phyloP scores from a whole-genome alignment of 2,888 invertebrate genomes.

The Oxycera nigricornis region DNA sequence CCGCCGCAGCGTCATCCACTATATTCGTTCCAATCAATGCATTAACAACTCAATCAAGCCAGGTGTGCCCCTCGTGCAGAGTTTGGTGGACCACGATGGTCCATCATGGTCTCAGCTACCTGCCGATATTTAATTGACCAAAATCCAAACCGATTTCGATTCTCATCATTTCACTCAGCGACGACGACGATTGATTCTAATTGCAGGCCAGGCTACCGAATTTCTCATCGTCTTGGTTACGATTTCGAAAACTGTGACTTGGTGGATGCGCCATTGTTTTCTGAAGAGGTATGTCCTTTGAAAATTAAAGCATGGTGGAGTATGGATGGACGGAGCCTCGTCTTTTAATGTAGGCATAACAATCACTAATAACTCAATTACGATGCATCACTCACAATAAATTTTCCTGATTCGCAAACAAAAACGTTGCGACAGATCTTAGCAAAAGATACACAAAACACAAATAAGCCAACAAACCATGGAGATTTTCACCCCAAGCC shows the following conservation, averaged over 20 bases:
- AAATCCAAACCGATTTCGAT: constrained; percentile 36
- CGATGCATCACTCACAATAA: no score
- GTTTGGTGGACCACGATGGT: constrained; percentile 13
- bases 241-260: constrained; percentile 23
- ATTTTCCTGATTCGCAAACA: background rate
- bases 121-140: constrained; percentile 39
- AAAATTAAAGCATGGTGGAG: no score
- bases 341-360: no score
- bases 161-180: constrained; percentile 25
- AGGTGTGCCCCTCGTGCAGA: constrained; percentile 6
- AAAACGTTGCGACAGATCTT: no score
- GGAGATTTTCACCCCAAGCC: no score
- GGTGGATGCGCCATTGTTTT: no score
- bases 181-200: constrained; percentile 33
- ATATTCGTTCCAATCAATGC: constrained; percentile 2
- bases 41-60: constrained; percentile 39
- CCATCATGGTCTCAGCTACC: constrained; percentile 24
- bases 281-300: no score
- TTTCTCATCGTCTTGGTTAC: constrained; percentile 14
- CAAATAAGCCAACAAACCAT: no score
- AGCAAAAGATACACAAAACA: no score
- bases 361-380: background rate
- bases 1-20: background rate
- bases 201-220: constrained; percentile 26
- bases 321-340: no score